Evolutionary conservation across 2,797 vertebrate genomes (phyloP).

Genomic region (Synaphobranchus kaupii): DNA sequence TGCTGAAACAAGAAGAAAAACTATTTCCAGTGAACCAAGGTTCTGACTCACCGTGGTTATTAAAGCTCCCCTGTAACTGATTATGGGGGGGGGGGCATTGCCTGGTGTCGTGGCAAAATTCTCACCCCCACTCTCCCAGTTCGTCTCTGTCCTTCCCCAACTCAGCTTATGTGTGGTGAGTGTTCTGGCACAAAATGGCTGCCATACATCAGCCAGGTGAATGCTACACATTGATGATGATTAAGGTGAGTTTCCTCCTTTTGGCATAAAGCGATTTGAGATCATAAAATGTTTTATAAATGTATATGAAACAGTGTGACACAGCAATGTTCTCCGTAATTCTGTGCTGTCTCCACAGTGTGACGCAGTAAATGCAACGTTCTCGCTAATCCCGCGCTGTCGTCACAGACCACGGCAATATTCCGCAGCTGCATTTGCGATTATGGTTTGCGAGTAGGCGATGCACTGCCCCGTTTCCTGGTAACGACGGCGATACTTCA

Average conservation of each 20-base stretch:
- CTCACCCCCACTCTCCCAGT: not conserved
- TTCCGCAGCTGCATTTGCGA: not conserved
- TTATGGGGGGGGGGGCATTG: not conserved
- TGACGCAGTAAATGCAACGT: not conserved
- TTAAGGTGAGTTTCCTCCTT: no score
- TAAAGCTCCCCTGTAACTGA: not conserved
- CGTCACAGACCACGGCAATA: not conserved
- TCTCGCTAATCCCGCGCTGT: no score
- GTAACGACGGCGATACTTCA: conserved; percentile 50
- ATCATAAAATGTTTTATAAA: no score
- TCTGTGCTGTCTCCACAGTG: not conserved
- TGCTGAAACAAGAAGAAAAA: not conserved
- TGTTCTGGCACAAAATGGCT: not conserved
- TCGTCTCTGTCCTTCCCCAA: not conserved
- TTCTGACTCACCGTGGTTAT: not conserved
- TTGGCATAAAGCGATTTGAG: no score
- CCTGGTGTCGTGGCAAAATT: not conserved
- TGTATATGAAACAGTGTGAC: no score
- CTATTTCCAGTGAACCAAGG: not conserved
- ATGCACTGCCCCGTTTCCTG: not conserved
- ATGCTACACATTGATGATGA: no score
- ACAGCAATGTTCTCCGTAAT: not conserved
- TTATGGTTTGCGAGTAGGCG: not conserved
- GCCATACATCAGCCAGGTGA: not conserved
- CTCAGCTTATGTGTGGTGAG: not conserved